Evolutionary conservation across 2,113 vertebrate species (phyloP).

Genomic region (Zingel zingel): DNA sequence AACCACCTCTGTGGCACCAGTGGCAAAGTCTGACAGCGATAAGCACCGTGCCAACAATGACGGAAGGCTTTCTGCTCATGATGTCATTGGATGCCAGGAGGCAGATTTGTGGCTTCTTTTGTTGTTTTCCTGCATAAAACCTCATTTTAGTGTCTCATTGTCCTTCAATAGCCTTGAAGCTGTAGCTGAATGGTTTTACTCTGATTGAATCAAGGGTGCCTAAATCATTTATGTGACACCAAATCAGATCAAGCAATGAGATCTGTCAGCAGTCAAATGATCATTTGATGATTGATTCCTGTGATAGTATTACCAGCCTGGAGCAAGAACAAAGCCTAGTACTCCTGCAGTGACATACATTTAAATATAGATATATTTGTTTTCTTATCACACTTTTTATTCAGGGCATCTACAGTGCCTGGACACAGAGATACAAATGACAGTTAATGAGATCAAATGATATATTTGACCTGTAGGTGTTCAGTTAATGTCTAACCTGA

Average conservation of each 20-base stretch:
- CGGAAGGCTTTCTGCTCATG: conserved; percentile 57
- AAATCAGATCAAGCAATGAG: conserved; percentile 43
- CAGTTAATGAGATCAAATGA: conserved; percentile 2
- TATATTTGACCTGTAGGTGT: conserved; percentile 14
- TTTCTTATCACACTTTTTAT: conserved; percentile 1
- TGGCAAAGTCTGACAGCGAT: conserved; percentile 80
- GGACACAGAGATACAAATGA: background rate
- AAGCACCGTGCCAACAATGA: conserved; percentile 79
- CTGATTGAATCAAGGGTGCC: conserved; percentile 59
- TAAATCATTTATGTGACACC: conserved; percentile 25
- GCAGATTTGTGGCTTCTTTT: conserved; percentile 18
- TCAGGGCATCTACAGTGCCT: background rate
- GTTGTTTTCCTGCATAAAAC: conserved; percentile 7
- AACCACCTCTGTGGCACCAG: conserved; percentile 57
- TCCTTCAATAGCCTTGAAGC: conserved; percentile 23
- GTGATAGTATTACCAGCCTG: conserved; percentile 24
- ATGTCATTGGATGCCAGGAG: conserved; percentile 58
- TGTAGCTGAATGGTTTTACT: conserved; percentile 15
- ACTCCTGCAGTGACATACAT: background rate
- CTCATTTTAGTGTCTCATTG: background rate
- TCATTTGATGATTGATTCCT: conserved; percentile 42
- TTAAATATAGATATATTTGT: background rate
- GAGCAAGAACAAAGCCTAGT: background rate
- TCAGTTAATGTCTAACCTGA: background rate
- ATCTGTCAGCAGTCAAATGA: conserved; percentile 28